Evolutionary conservation across 2,797 vertebrate species (phyloP).

Genomic region (Manis pentadactyla): DNA sequence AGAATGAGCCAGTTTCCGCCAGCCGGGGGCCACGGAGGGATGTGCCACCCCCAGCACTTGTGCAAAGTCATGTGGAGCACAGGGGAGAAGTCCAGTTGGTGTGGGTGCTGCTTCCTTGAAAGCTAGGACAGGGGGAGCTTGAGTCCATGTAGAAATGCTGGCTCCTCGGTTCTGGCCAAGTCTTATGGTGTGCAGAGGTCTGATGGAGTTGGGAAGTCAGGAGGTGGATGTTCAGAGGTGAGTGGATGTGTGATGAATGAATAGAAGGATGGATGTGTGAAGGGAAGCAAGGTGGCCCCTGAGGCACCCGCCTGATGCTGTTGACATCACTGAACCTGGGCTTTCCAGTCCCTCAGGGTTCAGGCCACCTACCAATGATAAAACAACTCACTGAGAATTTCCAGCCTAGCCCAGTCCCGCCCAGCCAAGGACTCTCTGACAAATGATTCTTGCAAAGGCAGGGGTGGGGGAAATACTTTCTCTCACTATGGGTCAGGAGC

Average conservation of each 20-base stretch:
- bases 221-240: neutral
- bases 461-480: neutral
- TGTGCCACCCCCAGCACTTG: neutral
- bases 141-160: slow-evolving; percentile 16
- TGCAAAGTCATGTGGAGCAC: neutral
- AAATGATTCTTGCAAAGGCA: neutral
- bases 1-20: neutral
- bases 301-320: neutral
- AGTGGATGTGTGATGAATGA: neutral
- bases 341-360: neutral
- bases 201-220: neutral
- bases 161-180: slow-evolving; percentile 42
- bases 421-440: neutral
- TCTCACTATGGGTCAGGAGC: neutral
- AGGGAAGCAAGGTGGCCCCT: neutral
- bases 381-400: slow-evolving; percentile 57
- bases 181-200: slow-evolving; percentile 9
- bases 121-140: neutral
- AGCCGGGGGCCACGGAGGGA: neutral
- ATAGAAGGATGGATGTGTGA: neutral
- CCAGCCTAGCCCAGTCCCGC: neutral
- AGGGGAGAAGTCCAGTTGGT: neutral
- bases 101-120: slow-evolving; percentile 5
- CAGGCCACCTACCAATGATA: slow-evolving; percentile 64
- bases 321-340: neutral